These are phyloP conservation scores for Drosophila histrio DNA, from an alignment of 2,888 invertebrate genomes.

Conservation along the genomic window DNA sequence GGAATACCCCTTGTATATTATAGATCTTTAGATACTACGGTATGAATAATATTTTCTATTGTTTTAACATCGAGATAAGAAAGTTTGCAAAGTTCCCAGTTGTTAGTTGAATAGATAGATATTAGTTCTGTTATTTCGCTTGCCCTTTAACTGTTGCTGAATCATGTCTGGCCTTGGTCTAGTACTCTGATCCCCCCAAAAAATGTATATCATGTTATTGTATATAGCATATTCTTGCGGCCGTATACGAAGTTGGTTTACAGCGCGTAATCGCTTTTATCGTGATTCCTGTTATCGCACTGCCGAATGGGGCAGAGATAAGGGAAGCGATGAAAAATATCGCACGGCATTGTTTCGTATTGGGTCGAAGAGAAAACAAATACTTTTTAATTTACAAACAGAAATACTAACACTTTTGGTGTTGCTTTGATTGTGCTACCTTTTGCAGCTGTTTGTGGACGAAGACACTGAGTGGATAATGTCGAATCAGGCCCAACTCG, in stretches of 20 bases:
- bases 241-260: conserved; percentile 24
- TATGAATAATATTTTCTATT: not conserved
- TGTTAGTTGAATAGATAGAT: not conserved
- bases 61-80: not conserved
- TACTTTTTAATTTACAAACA: not conserved
- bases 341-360: conserved; percentile 52
- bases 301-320: conserved; percentile 45
- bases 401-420: not conserved
- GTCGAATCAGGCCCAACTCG: conserved; percentile 84
- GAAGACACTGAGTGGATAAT: conserved; percentile 58
- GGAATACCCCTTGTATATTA: not conserved
- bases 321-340: conserved; percentile 38
- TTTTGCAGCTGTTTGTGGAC: conserved; percentile 41
- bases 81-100: not conserved
- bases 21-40: conserved; percentile 1
- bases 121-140: not conserved
- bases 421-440: not conserved
- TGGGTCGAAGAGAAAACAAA: conserved; percentile 30
- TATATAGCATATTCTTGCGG: conserved; percentile 1
- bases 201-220: conserved; percentile 9
- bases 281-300: conserved; percentile 59
- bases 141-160: not conserved
- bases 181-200: conserved; percentile 9
- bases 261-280: conserved; percentile 70
- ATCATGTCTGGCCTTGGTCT: conserved; percentile 22